Conservation (phyloP, 2,797 vertebrate genomes). For the Lutjanus argentimaculatus region DNA sequence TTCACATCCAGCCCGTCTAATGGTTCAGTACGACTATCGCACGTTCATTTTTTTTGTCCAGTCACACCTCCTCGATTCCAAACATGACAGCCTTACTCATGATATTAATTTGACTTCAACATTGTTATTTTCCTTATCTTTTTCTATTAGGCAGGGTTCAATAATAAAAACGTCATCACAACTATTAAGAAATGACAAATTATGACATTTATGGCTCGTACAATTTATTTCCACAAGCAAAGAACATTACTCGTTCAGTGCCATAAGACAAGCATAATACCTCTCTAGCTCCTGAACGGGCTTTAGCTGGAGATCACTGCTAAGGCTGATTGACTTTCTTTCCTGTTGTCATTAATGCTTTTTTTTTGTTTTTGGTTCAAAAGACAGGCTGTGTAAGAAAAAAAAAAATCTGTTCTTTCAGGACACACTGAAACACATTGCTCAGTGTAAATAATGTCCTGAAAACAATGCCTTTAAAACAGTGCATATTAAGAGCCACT, state of each 20-base stretch:
- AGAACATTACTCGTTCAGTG: constrained; percentile 62
- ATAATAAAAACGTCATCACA: constrained; percentile 79
- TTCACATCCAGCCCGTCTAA: constrained; percentile 53
- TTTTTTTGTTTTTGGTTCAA: constrained; percentile 1
- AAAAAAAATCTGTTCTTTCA: neutral
- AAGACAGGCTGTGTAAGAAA: neutral
- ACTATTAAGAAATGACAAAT: constrained; percentile 77
- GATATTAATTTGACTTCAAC: constrained; percentile 70
- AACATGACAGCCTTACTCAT: constrained; percentile 42
- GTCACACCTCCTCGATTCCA: constrained; percentile 48
- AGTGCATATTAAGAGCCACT: neutral
- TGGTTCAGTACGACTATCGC: constrained; percentile 24
- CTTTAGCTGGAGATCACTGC: constrained; percentile 29
- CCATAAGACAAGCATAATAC: constrained; percentile 35
- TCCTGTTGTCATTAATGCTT: constrained; percentile 7
- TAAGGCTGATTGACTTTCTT: constrained; percentile 22
- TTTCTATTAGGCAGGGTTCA: constrained; percentile 77
- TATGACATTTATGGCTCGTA: constrained; percentile 72
- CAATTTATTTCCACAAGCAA: constrained; percentile 73
- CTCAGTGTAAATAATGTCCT: neutral
- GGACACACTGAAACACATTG: neutral
- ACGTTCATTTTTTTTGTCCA: constrained; percentile 39
- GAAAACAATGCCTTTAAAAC: neutral
- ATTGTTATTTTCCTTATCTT: constrained; percentile 80
- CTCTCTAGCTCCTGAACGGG: constrained; percentile 13